Conservation (phyloP, 2,113 vertebrate genomes). For the Gavia stellata region DNA sequence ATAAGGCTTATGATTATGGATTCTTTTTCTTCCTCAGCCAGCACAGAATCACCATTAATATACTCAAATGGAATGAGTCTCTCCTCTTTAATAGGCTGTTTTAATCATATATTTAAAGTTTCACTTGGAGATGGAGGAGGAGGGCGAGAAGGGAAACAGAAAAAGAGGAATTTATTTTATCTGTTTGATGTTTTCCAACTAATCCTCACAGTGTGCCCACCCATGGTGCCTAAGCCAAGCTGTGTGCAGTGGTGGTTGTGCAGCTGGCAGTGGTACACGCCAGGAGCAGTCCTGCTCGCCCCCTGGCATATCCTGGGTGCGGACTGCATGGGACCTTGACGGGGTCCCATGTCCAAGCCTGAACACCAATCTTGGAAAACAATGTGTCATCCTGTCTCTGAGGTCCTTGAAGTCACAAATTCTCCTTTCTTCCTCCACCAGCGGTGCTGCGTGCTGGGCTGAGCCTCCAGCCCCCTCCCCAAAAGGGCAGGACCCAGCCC, state of each 20-base stretch:
- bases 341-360: background rate
- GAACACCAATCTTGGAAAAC: background rate
- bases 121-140: background rate
- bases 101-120: constrained; percentile 38
- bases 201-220: accelerated
- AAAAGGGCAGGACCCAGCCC: background rate
- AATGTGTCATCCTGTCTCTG: background rate
- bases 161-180: background rate
- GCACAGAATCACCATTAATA: constrained; percentile 3
- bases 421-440: background rate
- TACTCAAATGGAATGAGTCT: background rate
- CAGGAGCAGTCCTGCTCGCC: accelerated
- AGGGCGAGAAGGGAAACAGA: background rate
- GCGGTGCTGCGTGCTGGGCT: accelerated
- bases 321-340: background rate
- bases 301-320: background rate
- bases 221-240: accelerated
- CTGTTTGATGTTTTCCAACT: background rate
- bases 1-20: constrained; percentile 54
- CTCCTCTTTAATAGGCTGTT: constrained; percentile 17
- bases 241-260: background rate
- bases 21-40: background rate
- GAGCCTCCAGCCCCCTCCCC: background rate
- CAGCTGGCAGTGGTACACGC: background rate
- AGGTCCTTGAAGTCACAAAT: background rate